These are phyloP conservation scores for Menidia menidia DNA, from an alignment of 2,797 vertebrate species.

Conservation along the genomic window DNA sequence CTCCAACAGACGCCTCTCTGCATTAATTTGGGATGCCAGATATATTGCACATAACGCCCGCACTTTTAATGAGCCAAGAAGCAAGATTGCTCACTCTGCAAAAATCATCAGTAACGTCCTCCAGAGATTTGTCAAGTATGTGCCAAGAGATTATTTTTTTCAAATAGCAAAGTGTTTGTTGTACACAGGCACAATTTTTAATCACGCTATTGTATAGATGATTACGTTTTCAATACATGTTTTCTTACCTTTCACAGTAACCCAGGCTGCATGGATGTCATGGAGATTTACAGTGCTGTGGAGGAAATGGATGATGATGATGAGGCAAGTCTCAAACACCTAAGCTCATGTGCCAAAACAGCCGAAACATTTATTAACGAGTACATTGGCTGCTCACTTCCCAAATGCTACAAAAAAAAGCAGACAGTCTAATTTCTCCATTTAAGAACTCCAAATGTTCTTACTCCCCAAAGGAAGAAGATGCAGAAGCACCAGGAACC, in stretches of 20 bases:
- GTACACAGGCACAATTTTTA: neutral
- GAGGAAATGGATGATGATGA: constrained; percentile 90
- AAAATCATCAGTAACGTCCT: constrained; percentile 94
- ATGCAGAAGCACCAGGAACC: constrained; percentile 81
- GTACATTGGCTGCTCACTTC: too few species aligned
- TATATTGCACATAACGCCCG: constrained; percentile 95
- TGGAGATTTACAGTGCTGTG: constrained; percentile 90
- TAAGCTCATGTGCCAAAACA: too few species aligned
- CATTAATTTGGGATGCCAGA: constrained; percentile 95
- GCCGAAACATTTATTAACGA: too few species aligned
- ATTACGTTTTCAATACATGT: neutral
- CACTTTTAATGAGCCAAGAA: constrained; percentile 96
- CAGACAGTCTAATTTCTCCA: neutral
- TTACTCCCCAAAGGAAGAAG: constrained; percentile 75
- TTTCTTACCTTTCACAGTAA: constrained; percentile 80
- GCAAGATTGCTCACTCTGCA: constrained; percentile 93
- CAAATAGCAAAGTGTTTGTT: neutral
- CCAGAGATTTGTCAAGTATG: constrained; percentile 87
- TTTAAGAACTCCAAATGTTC: constrained; percentile 12
- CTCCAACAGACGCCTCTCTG: constrained; percentile 89
- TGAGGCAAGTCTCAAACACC: constrained; percentile 76
- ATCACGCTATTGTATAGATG: neutral
- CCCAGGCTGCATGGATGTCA: constrained; percentile 89
- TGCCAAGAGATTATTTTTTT: neutral
- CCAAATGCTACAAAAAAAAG: neutral